Evolutionary conservation across 2,113 vertebrate species (phyloP).

Genomic region (Cryptomyrus ogoouensis): DNA sequence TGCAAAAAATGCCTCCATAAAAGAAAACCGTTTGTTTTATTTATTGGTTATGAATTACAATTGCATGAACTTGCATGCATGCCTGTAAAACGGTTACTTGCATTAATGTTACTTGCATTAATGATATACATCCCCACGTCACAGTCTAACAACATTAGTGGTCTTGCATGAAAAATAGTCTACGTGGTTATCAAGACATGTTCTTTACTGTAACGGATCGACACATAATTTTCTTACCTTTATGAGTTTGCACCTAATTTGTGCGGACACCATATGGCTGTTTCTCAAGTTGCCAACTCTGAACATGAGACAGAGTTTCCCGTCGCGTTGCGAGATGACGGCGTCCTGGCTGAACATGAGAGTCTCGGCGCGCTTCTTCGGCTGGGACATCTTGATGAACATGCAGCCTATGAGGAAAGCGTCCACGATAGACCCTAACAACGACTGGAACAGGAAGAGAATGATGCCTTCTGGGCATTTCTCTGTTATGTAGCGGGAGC

Average conservation of each 20-base stretch:
- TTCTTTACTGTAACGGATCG: background rate
- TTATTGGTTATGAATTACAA: background rate
- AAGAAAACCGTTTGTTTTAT: background rate
- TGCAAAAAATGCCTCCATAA: background rate
- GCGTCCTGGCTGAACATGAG: conserved; percentile 80
- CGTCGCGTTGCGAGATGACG: conserved; percentile 77
- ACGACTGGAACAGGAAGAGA: conserved; percentile 80
- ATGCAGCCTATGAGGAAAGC: conserved; percentile 84
- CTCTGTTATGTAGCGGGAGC: conserved; percentile 78
- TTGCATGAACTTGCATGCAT: background rate
- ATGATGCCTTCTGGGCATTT: conserved; percentile 80
- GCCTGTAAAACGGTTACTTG: background rate
- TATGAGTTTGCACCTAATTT: conserved; percentile 83
- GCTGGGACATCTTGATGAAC: conserved; percentile 90
- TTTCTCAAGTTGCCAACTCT: conserved; percentile 80
- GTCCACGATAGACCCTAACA: conserved; percentile 79
- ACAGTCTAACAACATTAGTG: background rate
- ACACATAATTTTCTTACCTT: conserved; percentile 52
- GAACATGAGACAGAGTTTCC: conserved; percentile 82
- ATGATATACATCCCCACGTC: background rate
- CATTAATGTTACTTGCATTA: no score
- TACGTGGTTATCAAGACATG: background rate
- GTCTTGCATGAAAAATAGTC: background rate
- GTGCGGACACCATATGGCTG: conserved; percentile 87
- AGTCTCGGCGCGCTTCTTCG: conserved; percentile 82